Percentiles rank a stretch among this genome's conserved stretches.
Evolutionary conservation across 2,888 invertebrate species (phyloP).

Genomic region (Nomada ruficornis): DNA sequence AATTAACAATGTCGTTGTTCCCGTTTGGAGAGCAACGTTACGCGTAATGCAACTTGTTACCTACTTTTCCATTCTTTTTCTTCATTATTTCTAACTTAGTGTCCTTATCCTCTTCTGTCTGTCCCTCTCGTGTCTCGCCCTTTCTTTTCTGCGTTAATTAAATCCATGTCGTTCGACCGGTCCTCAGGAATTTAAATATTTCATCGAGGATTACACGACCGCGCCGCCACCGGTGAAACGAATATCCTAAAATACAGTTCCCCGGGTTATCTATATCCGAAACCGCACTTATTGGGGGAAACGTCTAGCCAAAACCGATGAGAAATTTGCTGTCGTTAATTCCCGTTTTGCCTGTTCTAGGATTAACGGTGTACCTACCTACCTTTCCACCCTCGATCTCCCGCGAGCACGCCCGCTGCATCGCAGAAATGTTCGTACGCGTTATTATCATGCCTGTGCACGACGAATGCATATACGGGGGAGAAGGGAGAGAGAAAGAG

Average conservation of each 20-base stretch:
- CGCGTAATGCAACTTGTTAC: background rate
- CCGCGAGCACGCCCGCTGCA: background rate
- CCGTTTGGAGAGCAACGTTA: slow-evolving; percentile 4
- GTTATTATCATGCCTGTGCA: slow-evolving; percentile 14
- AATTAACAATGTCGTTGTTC: slow-evolving; percentile 43
- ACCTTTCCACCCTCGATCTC: slow-evolving; percentile 15
- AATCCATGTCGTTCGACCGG: slow-evolving; percentile 18
- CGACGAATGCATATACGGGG: background rate
- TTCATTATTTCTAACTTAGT: background rate
- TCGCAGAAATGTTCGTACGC: slow-evolving; percentile 36
- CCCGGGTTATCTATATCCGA: slow-evolving; percentile 30
- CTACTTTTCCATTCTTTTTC: background rate
- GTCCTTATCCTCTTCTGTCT: background rate
- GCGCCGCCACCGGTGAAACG: slow-evolving; percentile 19
- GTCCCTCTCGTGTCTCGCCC: background rate
- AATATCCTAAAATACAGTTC: slow-evolving; percentile 40
- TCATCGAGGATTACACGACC: slow-evolving; percentile 34
- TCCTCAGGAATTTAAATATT: slow-evolving; percentile 46
- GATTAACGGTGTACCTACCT: slow-evolving; percentile 52
- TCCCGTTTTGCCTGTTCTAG: slow-evolving; percentile 43
- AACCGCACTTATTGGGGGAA: slow-evolving; percentile 54
- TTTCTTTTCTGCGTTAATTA: slow-evolving; percentile 14
- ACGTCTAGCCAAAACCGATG: slow-evolving; percentile 60
- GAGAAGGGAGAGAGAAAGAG: too few relatives aligned
- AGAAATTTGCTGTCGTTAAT: slow-evolving; percentile 61